Percentiles rank a stretch among this genome's conserved stretches.
phyloP scores from a whole-genome alignment of 35 echinoderm and acorn worm genomes.

The Heliocidaris erythrogramma region DNA sequence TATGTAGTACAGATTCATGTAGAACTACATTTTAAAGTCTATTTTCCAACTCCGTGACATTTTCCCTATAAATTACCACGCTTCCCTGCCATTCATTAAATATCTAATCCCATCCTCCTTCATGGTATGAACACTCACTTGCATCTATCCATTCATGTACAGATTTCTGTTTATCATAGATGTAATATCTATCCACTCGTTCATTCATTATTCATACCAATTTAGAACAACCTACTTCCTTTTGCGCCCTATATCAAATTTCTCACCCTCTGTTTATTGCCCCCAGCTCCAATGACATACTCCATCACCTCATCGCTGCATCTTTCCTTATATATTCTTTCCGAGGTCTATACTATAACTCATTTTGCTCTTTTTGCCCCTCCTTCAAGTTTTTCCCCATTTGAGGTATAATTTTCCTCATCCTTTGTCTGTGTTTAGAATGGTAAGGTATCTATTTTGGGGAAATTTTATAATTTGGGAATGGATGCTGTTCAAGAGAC shows the following conservation, averaged over 20 bases:
- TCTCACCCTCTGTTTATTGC: neutral
- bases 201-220: constrained; percentile 3
- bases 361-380: neutral
- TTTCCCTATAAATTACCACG: neutral
- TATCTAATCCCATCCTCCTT: neutral
- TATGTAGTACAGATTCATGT: neutral
- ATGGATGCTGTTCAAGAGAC: neutral
- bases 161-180: neutral
- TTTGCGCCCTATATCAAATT: neutral
- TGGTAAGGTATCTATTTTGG: neutral
- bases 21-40: neutral
- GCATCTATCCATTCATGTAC: neutral
- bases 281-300: neutral
- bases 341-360: neutral
- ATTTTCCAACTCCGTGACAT: neutral
- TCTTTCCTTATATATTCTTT: neutral
- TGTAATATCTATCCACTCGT: neutral
- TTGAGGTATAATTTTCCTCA: neutral
- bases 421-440: neutral
- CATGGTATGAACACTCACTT: neutral
- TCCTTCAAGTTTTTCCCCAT: neutral
- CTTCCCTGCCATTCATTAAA: neutral
- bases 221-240: neutral
- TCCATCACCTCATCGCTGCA: neutral
- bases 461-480: neutral